Evolutionary conservation across 2,888 invertebrate species (phyloP).

Genomic region (Hirtodrosophila confusa): DNA sequence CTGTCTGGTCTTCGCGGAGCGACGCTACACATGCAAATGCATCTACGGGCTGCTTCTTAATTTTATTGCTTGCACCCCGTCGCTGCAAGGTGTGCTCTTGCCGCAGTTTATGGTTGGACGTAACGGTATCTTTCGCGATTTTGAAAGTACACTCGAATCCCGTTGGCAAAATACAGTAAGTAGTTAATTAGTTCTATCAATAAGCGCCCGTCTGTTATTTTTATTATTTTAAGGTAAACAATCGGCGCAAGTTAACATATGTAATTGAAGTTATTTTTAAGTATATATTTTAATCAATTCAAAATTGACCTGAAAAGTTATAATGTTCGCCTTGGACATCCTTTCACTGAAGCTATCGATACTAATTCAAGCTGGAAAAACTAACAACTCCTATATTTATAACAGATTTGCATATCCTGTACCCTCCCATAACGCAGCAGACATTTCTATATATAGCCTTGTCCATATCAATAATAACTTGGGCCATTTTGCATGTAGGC

Average conservation of each 20-base stretch:
- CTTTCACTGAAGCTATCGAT: no score
- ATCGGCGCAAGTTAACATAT: not conserved
- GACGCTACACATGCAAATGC: conserved; percentile 90
- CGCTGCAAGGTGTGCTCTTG: conserved; percentile 85
- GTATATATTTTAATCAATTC: no score
- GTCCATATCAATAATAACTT: no score
- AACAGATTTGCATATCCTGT: no score
- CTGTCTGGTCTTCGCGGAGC: conserved; percentile 82
- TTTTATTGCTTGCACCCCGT: conserved; percentile 84
- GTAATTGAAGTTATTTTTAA: no score
- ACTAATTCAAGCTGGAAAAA: no score
- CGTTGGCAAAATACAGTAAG: conserved; percentile 77
- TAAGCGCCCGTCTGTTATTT: not conserved
- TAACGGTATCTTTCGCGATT: conserved; percentile 58
- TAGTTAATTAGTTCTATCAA: not conserved
- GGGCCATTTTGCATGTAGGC: no score
- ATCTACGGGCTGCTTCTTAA: conserved; percentile 88
- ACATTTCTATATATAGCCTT: no score
- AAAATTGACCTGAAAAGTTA: no score
- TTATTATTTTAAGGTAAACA: not conserved
- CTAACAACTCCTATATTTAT: no score
- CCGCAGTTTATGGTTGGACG: conserved; percentile 90
- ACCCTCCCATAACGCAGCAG: no score
- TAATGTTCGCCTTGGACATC: no score
- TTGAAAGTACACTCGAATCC: conserved; percentile 73